Evolutionary conservation across 2,888 invertebrate genomes (phyloP).

Genomic region (Fissipunctia ypsillon): DNA sequence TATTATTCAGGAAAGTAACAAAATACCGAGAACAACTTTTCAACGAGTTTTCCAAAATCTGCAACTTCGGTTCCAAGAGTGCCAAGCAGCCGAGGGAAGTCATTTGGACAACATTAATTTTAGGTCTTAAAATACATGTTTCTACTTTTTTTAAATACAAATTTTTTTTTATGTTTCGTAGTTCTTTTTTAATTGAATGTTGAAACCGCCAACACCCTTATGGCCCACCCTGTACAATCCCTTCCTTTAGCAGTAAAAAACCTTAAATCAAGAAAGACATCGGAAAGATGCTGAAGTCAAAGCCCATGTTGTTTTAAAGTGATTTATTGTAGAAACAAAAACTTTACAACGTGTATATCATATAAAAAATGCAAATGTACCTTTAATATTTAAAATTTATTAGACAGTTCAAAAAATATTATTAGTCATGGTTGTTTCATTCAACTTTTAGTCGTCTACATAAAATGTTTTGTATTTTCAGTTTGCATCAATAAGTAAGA

Average conservation of each 20-base stretch:
- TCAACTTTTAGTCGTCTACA: neutral
- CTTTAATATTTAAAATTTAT: slow-evolving; percentile 20
- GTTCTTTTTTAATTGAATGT: no score
- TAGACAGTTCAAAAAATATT: slow-evolving; percentile 54
- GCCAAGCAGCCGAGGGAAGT: no score
- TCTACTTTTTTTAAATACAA: no score
- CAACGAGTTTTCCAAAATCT: no score
- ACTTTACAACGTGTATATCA: slow-evolving; percentile 40
- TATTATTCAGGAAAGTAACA: no score
- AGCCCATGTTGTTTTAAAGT: slow-evolving; percentile 20
- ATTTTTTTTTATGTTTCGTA: no score
- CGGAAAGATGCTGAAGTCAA: slow-evolving; percentile 9
- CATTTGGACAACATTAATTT: no score
- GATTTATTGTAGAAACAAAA: slow-evolving; percentile 52
- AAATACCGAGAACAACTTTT: no score
- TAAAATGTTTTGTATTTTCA: neutral
- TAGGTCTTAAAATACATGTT: no score
- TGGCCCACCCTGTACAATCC: no score
- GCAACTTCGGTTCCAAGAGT: no score
- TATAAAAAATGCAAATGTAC: slow-evolving; percentile 53
- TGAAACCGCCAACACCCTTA: no score
- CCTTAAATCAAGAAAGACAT: neutral
- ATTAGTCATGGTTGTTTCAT: slow-evolving; percentile 3
- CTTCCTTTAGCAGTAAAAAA: neutral
- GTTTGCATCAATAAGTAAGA: neutral